A percentile compares a stretch with the other conserved stretches of the same genome.
Conservation (phyloP, 2,888 invertebrate genomes). For the Xestia xanthographa region DNA sequence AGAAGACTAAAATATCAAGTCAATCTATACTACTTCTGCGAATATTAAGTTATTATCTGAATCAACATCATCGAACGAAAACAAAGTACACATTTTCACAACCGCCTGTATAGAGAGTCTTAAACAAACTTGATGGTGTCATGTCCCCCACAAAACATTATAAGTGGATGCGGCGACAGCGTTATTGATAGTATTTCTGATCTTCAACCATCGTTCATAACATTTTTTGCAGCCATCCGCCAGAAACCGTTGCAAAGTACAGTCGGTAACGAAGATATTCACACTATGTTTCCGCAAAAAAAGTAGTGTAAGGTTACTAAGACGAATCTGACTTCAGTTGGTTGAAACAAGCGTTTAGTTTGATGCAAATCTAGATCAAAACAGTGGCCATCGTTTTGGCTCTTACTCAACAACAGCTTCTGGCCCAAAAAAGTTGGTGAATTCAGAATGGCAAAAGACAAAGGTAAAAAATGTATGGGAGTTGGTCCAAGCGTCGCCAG, state of each 20-base stretch:
- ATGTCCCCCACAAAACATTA: slow-evolving; percentile 56
- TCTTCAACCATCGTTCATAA: slow-evolving; percentile 84
- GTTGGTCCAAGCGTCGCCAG: too few relatives aligned
- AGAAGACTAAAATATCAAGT: background rate
- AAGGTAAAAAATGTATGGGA: too few relatives aligned
- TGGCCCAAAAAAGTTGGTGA: background rate
- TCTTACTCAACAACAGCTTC: background rate
- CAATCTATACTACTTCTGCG: background rate
- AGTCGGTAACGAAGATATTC: slow-evolving; percentile 61
- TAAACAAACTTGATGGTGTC: slow-evolving; percentile 56
- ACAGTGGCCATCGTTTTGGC: background rate
- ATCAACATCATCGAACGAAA: background rate
- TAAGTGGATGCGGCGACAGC: slow-evolving; percentile 70
- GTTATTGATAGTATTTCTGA: slow-evolving; percentile 84
- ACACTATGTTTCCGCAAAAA: background rate
- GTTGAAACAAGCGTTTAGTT: background rate
- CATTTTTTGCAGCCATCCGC: slow-evolving; percentile 80
- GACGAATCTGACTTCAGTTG: background rate
- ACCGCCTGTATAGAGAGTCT: slow-evolving; percentile 54
- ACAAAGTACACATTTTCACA: background rate
- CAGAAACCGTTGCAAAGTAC: slow-evolving; percentile 71
- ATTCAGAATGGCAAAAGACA: background rate
- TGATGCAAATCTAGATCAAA: background rate
- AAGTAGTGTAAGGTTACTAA: background rate
- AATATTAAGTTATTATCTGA: too few relatives aligned